Percentiles rank a stretch among this genome's conserved stretches.
phyloP scores from a whole-genome alignment of 92 coral and sea anemone species.

The Epizoanthus rinbou region DNA sequence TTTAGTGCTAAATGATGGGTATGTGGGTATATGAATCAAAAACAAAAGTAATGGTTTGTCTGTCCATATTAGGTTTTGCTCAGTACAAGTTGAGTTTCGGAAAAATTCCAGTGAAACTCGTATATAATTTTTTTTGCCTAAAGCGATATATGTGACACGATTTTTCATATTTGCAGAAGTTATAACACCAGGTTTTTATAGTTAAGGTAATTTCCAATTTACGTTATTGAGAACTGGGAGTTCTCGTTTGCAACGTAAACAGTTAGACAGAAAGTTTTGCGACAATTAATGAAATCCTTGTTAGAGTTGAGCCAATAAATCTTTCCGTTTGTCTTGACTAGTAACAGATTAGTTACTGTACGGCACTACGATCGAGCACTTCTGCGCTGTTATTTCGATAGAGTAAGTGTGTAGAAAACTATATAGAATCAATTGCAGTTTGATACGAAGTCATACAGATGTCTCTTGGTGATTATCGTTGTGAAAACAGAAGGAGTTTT shows the following conservation, averaged over 20 bases:
- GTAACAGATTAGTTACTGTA: neutral
- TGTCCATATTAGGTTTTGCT: neutral
- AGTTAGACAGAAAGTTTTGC: neutral
- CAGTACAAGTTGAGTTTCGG: neutral
- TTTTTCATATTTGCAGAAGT: neutral
- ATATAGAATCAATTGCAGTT: too few species aligned
- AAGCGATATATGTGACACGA: neutral
- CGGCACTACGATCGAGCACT: conserved; percentile 7
- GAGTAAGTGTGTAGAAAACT: too few species aligned
- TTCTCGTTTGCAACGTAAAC: neutral
- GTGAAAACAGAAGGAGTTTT: too few species aligned
- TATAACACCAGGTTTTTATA: conserved; percentile 5
- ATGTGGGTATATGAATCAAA: neutral
- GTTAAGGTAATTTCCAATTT: neutral
- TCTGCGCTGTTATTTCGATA: too few species aligned
- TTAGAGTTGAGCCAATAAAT: conserved; percentile 3
- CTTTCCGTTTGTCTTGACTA: conserved; percentile 21
- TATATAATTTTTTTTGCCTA: conserved; percentile 5
- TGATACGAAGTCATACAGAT: too few species aligned
- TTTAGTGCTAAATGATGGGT: conserved; percentile 10
- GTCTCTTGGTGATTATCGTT: too few species aligned
- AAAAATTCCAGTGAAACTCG: neutral
- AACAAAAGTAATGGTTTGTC: neutral
- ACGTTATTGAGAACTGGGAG: conserved; percentile 15
- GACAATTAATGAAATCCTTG: conserved; percentile 16